Conservation (phyloP, 1,140 invertebrate genomes). For the Drosophila mojavensis region DNA sequence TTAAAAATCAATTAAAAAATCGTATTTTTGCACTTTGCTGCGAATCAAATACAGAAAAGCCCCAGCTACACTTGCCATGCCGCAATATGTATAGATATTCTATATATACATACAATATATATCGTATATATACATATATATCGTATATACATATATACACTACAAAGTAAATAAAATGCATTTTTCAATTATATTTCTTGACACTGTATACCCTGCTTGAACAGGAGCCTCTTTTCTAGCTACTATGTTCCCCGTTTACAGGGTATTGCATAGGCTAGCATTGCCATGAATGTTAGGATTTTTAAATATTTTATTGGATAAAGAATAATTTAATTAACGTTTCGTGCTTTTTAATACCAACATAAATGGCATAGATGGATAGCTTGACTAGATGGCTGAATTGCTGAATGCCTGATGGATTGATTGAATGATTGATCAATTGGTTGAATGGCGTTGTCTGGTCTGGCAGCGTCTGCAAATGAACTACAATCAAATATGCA, state of each 20-base stretch:
- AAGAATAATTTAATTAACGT: slow-evolving; percentile 70
- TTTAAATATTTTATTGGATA: slow-evolving; percentile 40
- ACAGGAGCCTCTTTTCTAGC: not conserved
- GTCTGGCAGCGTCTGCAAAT: slow-evolving; percentile 23
- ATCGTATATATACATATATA: too few relatives aligned
- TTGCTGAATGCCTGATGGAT: slow-evolving; percentile 11
- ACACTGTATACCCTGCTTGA: not conserved
- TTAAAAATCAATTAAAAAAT: slow-evolving; percentile 81
- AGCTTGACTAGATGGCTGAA: slow-evolving; percentile 18
- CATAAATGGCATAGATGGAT: slow-evolving; percentile 41
- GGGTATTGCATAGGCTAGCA: slow-evolving; percentile 16
- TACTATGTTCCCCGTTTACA: not conserved
- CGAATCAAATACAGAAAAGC: not conserved
- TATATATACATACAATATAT: not conserved
- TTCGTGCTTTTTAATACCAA: slow-evolving; percentile 18
- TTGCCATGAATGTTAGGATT: not conserved
- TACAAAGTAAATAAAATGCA: not conserved
- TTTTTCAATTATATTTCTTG: not conserved
- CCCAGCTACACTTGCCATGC: not conserved
- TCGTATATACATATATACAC: not conserved
- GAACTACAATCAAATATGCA: slow-evolving; percentile 37
- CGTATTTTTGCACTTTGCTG: slow-evolving; percentile 70
- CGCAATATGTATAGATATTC: too few relatives aligned
- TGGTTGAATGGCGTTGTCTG: not conserved
- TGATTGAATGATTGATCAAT: not conserved